Evolutionary conservation across 2,888 invertebrate species (phyloP), one percentile per base, ranked within the genome.

Genomic region (Psococerastis gibbosa): DNA sequence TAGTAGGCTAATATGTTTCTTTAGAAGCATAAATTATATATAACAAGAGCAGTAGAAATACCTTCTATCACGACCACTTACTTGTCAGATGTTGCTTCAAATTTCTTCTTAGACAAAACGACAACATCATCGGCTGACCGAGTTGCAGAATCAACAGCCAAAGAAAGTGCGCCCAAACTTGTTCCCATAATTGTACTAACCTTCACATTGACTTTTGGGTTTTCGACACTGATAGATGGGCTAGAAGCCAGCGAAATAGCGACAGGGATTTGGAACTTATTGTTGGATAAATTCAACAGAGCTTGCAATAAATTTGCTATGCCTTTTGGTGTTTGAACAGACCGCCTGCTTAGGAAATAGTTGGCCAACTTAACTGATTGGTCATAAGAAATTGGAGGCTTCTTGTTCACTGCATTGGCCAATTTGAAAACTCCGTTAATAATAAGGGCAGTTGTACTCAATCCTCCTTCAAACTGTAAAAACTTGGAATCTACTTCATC

Each of bases 401-500:
- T 66, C 54, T 74, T 75, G 45, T 73, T 72, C 20, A 69, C 61
- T n/a, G 67, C 60, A 42, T 68, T 68, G 9, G 76, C 68, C 6
- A 81, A 62, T 52, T 70, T 69, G 52, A 71, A 71, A 11, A 73
- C 68, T 45, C 74, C 75, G 53, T 71, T 73, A 9, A 76, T 59
- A 6, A 76, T 62, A 17, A 71, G 58, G 45, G 74, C 71, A 66
- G 87, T 87, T 35, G 79, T 75, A 2, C 82, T 80, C 42, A 91
- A 66, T 6, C 88, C 88, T 22, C 88, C 87, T 60, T 95, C 95
- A 62, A 91, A 95, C 65, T 94, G 84, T 48, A 89, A 65, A 53
- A 81, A 76, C 54, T 75, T 75, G 9, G 83, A 79, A 63, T 94
- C 87, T 3, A 88, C 80, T 69, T 95, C 94, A 63, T 97, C 95